phyloP scores from a whole-genome alignment of 2,888 invertebrate genomes.

The Drosophila subsilvestris region DNA sequence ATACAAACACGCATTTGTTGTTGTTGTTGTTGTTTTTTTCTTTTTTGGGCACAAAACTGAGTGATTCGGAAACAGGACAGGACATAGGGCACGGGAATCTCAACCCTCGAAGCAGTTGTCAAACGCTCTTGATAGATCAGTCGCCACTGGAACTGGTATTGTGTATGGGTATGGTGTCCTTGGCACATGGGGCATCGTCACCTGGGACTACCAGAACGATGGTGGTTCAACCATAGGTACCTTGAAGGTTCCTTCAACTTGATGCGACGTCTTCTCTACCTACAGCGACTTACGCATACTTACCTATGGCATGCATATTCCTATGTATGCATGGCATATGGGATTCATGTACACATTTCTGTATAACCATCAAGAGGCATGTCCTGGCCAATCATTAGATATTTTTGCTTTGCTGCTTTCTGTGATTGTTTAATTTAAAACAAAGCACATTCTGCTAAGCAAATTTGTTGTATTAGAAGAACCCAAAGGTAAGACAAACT shows the following conservation, averaged over 20 bases:
- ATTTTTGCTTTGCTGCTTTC: neutral
- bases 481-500: no score
- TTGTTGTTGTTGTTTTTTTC: neutral
- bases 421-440: neutral
- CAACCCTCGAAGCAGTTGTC: slow-evolving; percentile 56
- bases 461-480: no score
- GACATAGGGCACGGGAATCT: slow-evolving; percentile 10
- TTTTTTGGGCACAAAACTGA: slow-evolving; percentile 3
- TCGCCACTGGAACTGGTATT: slow-evolving; percentile 40
- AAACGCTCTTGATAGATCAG: slow-evolving; percentile 66
- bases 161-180: neutral
- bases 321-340: neutral
- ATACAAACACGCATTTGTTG: slow-evolving; percentile 11
- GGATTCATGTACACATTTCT: no score
- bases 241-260: slow-evolving; percentile 60
- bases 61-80: slow-evolving; percentile 57
- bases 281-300: no score
- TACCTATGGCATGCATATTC: neutral
- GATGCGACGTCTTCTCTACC: slow-evolving; percentile 33
- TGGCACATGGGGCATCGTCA: slow-evolving; percentile 11
- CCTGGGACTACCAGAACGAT: slow-evolving; percentile 9
- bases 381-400: no score
- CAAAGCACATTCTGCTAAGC: no score
- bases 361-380: no score
- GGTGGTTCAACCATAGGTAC: slow-evolving; percentile 48